Base-by-base conservation (phyloP, 2,797 vertebrate genomes). In the Cynodonichthys magdalenae region DNA sequence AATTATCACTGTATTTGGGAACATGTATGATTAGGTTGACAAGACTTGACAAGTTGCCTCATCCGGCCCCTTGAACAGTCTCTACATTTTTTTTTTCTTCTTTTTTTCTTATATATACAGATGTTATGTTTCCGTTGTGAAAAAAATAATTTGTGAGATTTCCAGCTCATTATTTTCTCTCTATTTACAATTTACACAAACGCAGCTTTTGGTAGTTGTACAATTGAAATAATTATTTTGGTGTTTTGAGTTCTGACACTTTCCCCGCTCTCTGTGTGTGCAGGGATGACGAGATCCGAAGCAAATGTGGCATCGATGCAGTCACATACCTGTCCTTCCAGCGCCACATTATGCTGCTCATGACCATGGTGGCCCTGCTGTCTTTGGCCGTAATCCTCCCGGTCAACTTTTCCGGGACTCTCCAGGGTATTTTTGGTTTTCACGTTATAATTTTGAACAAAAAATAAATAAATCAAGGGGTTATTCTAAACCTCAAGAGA, bases 251-350 rank as follows among this genome's bases (percentile, higher is more conserved):
- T 34, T 34, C 34, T 34, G 34, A 34, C 8, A 9, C 34, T 67
- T 55, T 17, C 17, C 42, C 15, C 15, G 45, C 20, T 46, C 27
- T 77, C 34, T 63, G 3, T 79, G 60, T 69, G 69, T 73, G 34
- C 83, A 99, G 97, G 92, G 95, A 99, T 0, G 94, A 95, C 74
- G 97, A 99, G 70, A 96, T 99, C 80, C 95, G 96, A 51, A 97
- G 90, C 92, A 99, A 98, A 86, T 99, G 97, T 28, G 97, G 97
- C 70, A 87, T 96, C 0, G 97, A 99, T 0, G 96, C 97, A 0
- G 93, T 95, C 79, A 97, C 94, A 39, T 99, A 99, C 94, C 93
- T 99, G 87, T 96, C 92, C 80, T 99, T 99, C 92, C 97, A 99
- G 90, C 95, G 96, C 57, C 97, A 99, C 85, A 93, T 99, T 80